These are phyloP conservation scores for Macroteleia sp. DNA, from an alignment of 2,888 invertebrate species.

Conservation along the genomic window DNA sequence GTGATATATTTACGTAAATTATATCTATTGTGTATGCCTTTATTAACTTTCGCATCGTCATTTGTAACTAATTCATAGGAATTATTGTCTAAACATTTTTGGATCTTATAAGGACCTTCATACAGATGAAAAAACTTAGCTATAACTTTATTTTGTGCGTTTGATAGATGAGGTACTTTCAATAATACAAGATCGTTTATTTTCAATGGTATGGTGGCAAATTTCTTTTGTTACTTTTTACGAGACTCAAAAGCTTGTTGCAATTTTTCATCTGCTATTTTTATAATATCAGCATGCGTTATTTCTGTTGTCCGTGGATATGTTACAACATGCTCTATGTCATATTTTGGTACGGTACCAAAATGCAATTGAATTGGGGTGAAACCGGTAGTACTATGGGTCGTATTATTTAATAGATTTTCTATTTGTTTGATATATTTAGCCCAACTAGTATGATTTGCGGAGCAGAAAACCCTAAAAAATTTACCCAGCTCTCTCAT, in stretches of 20 bases:
- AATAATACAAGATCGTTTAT: constrained; percentile 4
- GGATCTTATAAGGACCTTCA: neutral
- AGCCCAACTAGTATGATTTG: neutral
- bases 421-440: neutral
- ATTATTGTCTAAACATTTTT: neutral
- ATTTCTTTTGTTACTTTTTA: too few relatives aligned
- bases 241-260: too few relatives aligned
- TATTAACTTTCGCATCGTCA: neutral
- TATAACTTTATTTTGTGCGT: neutral
- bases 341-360: too few relatives aligned
- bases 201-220: too few relatives aligned
- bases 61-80: neutral
- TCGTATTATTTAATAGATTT: neutral
- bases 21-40: constrained; percentile 8
- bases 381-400: neutral
- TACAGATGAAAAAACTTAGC: neutral
- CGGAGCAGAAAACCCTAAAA: neutral
- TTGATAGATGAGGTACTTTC: neutral
- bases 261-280: too few relatives aligned
- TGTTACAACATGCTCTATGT: too few relatives aligned
- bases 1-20: constrained; percentile 1
- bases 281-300: too few relatives aligned
- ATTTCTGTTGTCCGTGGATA: too few relatives aligned
- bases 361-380: neutral
- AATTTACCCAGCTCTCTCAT: constrained; percentile 27